Base-by-base conservation (phyloP, 2,888 invertebrate species). In the Phytoseiulus persimilis region DNA sequence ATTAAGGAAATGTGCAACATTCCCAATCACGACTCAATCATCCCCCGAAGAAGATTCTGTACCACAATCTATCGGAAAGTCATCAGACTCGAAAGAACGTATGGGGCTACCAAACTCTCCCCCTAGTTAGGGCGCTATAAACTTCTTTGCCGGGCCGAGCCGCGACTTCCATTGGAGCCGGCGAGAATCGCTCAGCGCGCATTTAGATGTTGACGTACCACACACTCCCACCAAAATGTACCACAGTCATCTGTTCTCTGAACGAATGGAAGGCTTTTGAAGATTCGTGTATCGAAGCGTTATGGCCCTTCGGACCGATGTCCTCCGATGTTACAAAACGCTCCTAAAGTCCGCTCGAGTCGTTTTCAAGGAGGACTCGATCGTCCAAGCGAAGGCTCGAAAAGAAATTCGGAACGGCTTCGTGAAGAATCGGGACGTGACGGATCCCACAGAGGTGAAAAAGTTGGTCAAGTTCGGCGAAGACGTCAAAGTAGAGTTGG, bases 161-260 rank as follows among this genome's bases (percentile, higher is more conserved):
- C 18, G 14, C 65, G 23, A 65, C 65, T 3, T 65, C 18, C 18
- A 23, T 23, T 18, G 18, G 65, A 65, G 23, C 5, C 65, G 9
- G 2, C 65, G 14, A 23, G 18, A 28, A 23, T 2, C 1, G 14
- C 18, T 65, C 28, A 65, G 65, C 65, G 65, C 65, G 65, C 65
- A 11, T 14, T 14, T 2, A 14, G 65, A 65, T 65, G 65, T 28
- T 28, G 65, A 65, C 65, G 87, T 87, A 87, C 87, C 87, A 87
- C 87, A 87, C 0, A 14, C 11, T 14, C 9, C 31, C 14, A 32
- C 39, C 39, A 32, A 87, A 87, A 32, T 0, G 87, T 87, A 33
- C 87, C 87, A 87, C 87, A 87, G 5, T 87, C 33, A 87, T 45
- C 87, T 87, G 87, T 83, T 31, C 87, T n/a, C 6, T 45, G 39